Base-by-base conservation (phyloP, 2,113 vertebrate species). In the Cisticola juncidis region DNA sequence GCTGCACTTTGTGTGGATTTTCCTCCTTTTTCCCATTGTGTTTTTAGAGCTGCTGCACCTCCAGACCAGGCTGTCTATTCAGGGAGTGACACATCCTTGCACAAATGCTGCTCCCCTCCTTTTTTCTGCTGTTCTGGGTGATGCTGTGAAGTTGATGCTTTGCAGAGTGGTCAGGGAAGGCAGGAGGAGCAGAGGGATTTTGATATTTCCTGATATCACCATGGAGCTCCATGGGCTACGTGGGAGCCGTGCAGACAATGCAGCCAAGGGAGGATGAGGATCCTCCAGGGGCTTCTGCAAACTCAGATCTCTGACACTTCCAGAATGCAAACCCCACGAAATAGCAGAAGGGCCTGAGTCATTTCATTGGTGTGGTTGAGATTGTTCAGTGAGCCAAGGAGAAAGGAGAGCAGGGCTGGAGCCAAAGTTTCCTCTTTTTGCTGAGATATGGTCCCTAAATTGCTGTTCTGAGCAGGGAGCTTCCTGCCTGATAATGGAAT, bases 151-250 rank as follows among this genome's bases (percentile, higher is more conserved):
- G 47, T n/a, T 58, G 19, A 6, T 22, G 33, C 24, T 71, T 18
- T 53, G 77, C 33, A 60, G 83, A 60, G 19, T 65, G 50, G 29
- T 35, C 31, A 35, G 58, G 47, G 77, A 50, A 73, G 68, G 45
- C 36, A 20, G 5, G 0, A 10, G 45, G 35, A 77, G 5, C 78
- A 79, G 70, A 14, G 65, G 13, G 79, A 6, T 28, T 80, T 51
- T 22, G 86, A 26, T 50, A 42, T n/a, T 48, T 33, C 20, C 50
- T 85, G 35, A 0, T 33, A 1, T 7, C 35, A 2, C 24, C 29
- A 2, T 6, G 85, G 79, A 83, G 56, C 51, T 62, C 80, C 19
- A 0, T n/a, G 28, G 51, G 2, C 38, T 9, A 0, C 0, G 0
- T 58, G 69, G 81, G 50, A 84, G 14, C 3, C 1, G 3, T 5